phyloP scores from a whole-genome alignment of 2,113 vertebrate species.

The Mus musculus region DNA sequence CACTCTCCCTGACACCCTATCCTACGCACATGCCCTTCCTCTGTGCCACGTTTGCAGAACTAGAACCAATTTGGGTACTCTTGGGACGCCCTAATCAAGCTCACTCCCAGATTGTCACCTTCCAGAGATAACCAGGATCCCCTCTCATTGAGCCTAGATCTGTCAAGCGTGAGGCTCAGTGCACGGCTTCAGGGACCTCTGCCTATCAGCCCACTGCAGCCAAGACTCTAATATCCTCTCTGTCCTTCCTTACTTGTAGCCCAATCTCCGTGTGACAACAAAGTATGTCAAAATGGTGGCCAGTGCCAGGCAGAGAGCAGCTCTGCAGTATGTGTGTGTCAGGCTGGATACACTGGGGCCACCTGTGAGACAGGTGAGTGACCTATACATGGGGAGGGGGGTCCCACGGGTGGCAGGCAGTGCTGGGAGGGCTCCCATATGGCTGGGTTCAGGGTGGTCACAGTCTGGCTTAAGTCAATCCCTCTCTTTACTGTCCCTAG shows the following conservation, averaged over 20 bases:
- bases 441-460: background rate
- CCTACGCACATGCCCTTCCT: background rate
- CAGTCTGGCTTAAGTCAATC: background rate
- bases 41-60: background rate
- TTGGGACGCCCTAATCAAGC: no score
- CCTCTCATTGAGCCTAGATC: background rate
- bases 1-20: background rate
- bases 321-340: constrained; percentile 82
- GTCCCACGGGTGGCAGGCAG: accelerated
- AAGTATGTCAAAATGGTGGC: constrained; percentile 85
- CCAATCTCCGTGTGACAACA: constrained; percentile 83
- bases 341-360: constrained; percentile 76
- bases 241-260: constrained; percentile 58
- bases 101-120: background rate
- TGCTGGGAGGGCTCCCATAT: background rate
- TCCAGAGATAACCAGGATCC: background rate
- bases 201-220: background rate
- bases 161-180: accelerated
- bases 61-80: background rate
- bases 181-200: background rate
- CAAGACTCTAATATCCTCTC: accelerated
- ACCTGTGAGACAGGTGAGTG: constrained; percentile 85
- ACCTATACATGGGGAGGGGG: background rate
- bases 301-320: constrained; percentile 78
- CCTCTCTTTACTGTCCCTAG: constrained; percentile 81